Evolutionary conservation across 2,113 vertebrate species (phyloP).

Genomic region (Odontophorus gujanensis): DNA sequence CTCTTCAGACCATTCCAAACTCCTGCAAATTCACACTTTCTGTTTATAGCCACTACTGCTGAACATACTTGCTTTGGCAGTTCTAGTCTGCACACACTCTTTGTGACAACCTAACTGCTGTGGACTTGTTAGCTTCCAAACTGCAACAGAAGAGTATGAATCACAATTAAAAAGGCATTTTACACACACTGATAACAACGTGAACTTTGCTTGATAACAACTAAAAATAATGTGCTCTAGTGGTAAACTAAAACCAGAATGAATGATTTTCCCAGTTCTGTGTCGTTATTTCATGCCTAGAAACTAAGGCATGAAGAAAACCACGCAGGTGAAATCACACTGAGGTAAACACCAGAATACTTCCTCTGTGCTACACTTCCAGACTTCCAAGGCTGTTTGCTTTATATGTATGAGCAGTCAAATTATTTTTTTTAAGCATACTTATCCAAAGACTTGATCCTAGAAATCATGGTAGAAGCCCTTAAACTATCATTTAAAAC

Average conservation of each 20-base stretch:
- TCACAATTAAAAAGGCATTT: slow-evolving; percentile 18
- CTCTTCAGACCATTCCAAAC: neutral
- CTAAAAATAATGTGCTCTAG: neutral
- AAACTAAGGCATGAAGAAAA: neutral
- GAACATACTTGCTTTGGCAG: slow-evolving; percentile 38
- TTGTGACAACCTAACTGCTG: neutral
- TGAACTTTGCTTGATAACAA: neutral
- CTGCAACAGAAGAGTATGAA: neutral
- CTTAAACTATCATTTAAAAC: neutral
- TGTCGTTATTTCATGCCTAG: neutral
- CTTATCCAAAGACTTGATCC: neutral
- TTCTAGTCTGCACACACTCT: neutral
- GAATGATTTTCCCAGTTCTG: neutral
- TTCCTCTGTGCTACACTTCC: neutral
- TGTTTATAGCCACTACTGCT: neutral
- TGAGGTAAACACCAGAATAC: neutral
- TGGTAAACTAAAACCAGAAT: neutral
- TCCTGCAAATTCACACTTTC: neutral
- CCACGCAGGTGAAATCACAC: neutral
- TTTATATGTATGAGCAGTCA: neutral
- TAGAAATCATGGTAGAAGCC: neutral
- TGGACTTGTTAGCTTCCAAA: neutral
- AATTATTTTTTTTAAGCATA: neutral
- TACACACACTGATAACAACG: neutral
- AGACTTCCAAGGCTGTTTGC: neutral